Evolutionary conservation across 2,113 vertebrate genomes (phyloP).

Genomic region (Oncorhynchus masou): DNA sequence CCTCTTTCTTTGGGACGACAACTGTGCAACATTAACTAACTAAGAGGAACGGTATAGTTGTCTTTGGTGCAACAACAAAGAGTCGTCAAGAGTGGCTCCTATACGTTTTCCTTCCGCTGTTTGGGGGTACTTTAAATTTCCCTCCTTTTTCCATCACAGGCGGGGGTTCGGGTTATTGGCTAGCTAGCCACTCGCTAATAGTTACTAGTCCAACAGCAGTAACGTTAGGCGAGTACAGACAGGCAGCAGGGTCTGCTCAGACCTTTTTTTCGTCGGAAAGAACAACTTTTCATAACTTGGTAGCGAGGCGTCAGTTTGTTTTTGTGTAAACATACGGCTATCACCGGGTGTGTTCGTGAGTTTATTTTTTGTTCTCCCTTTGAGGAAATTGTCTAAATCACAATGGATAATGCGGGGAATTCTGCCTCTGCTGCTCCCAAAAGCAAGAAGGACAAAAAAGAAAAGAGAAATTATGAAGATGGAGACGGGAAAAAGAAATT

Average conservation of each 20-base stretch:
- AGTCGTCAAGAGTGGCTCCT: slow-evolving; percentile 21
- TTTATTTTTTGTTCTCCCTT: slow-evolving; percentile 33
- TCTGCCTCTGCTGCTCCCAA: slow-evolving; percentile 69
- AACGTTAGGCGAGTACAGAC: slow-evolving; percentile 20
- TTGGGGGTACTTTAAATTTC: slow-evolving; percentile 70
- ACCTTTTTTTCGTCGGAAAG: not conserved
- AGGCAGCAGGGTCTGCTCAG: too few relatives aligned
- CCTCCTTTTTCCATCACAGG: slow-evolving; percentile 65
- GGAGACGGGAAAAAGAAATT: slow-evolving; percentile 80
- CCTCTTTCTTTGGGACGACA: not conserved
- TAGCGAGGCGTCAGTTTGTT: not conserved
- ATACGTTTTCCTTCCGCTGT: slow-evolving; percentile 20
- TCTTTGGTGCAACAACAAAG: not conserved
- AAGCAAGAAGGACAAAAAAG: slow-evolving; percentile 73
- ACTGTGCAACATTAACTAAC: not conserved
- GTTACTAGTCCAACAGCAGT: slow-evolving; percentile 35
- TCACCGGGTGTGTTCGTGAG: not conserved
- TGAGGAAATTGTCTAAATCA: slow-evolving; percentile 41
- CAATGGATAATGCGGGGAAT: slow-evolving; percentile 70
- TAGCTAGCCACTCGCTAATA: not conserved
- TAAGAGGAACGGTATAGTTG: not conserved
- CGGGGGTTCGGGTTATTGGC: slow-evolving; percentile 42
- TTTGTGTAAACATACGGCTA: not conserved
- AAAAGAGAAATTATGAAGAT: slow-evolving; percentile 76
- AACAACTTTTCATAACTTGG: not conserved